phyloP scores from a whole-genome alignment of 2,888 invertebrate genomes.

The Melangyna quadrimaculata region DNA sequence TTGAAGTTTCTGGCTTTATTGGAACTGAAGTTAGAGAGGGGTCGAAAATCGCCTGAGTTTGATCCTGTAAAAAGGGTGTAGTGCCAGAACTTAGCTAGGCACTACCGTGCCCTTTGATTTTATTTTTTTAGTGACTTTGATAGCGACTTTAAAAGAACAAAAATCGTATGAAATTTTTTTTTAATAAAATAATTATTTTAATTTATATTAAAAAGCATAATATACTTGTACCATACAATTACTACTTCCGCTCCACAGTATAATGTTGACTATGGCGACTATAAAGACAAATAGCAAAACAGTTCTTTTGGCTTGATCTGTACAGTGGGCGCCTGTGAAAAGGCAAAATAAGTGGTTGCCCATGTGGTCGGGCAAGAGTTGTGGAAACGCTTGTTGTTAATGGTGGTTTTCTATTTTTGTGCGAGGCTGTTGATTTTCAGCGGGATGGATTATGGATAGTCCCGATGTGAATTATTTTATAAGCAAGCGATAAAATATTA shows the following conservation, averaged over 20 bases:
- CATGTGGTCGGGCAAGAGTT: slow-evolving; percentile 16
- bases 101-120: too few relatives aligned
- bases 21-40: too few relatives aligned
- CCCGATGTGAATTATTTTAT: slow-evolving; percentile 3
- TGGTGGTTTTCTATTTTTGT: slow-evolving; percentile 38
- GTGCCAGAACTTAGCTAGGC: too few relatives aligned
- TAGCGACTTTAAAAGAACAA: too few relatives aligned
- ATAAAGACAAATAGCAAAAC: neutral
- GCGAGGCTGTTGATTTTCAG: slow-evolving; percentile 9
- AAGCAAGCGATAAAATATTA: slow-evolving; percentile 7
- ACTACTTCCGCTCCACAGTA: neutral
- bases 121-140: too few relatives aligned
- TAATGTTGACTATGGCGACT: neutral
- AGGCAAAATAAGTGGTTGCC: slow-evolving; percentile 33
- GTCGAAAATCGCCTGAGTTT: too few relatives aligned
- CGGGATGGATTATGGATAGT: neutral
- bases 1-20: too few relatives aligned
- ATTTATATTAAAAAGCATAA: too few relatives aligned
- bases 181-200: too few relatives aligned
- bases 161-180: too few relatives aligned
- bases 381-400: slow-evolving; percentile 20
- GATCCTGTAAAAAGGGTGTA: too few relatives aligned
- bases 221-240: too few relatives aligned
- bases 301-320: slow-evolving; percentile 9
- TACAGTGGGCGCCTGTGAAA: slow-evolving; percentile 59